Base-by-base conservation (phyloP, 30 jellyfish, hydroid and myxozoan species). In the Hydractinia symbiolongicarpus region DNA sequence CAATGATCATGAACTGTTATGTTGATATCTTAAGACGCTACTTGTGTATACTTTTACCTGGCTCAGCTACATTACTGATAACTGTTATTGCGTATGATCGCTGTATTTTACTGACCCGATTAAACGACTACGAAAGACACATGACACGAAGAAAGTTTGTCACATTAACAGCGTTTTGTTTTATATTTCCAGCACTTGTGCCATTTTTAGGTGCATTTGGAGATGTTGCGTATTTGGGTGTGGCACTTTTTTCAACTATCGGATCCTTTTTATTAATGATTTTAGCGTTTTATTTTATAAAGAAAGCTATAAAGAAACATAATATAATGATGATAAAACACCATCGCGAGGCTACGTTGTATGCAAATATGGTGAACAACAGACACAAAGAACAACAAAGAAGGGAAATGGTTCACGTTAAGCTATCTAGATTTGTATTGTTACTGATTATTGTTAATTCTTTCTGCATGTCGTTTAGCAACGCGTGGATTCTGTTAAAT, bases 41-140 rank as follows among this genome's bases (percentile, higher is more conserved):
- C 71, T 61, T 89, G 17, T 40, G 85, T 10, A 67, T 88, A 17
- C 62, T 89, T 8, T 61, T 89, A 20, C 79, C 74, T 82, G 95
- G 96, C 15, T 90, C 95, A 4, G 81, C 96, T 4, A 64, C 79
- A 56, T 76, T 87, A 9, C 68, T 91, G 9, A 60, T 89, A 8
- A 83, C 95, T 5, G 78, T 89, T 17, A 77, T 89, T 6, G 76
- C 95, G 68, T 84, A 76, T 60, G 96, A 89, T 83, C 80, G 96
- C 7, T 89, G 74, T 76, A 54, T 75, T 49, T 88, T 77, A n/a
- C 81, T 89, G 10, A 55, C 95, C 11, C 83, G 75, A 61, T 78
- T 85, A 5, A 66, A 67, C 49, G 72, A 80, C 30, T 89, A 89
- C 77, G 56, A 49, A 4, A 54, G 58, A 53, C 50, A 9, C 67